Base-by-base conservation (phyloP, 2,797 vertebrate genomes). In the Melanotaenia nigrans region DNA sequence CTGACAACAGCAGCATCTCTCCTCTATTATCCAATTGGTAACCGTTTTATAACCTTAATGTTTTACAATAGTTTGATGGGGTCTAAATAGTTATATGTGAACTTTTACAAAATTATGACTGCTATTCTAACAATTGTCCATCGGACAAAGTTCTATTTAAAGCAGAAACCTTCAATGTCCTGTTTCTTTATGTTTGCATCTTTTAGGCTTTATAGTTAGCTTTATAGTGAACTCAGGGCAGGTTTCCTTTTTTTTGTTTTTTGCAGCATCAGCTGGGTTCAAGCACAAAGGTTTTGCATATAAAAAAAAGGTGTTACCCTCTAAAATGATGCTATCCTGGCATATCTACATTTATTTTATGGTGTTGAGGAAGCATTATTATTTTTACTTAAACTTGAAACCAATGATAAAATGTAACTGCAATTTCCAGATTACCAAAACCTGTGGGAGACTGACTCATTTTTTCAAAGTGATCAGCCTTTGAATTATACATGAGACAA, bases 1-100 rank as follows among this genome's bases (percentile, higher is more conserved):
- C 24, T 87, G 85, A 88, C 79, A 79, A 73, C 63, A 75, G 49
- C 13, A 61, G 69, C 64, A 20, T 35, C 45, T 63, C 70, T 55
- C 57, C 64, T 47, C 9, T 35, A 59, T 65, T 22, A 56, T 56
- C 56, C 38, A 51, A 53, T 45, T 5, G 1, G 47, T 22, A 65
- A 38, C 25, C 61, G 66, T 9, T 61, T 53, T 65, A 62, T 9
- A 58, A 55, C 36, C 28, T 68, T 33, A 22, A 57, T 51, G 11
- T 24, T 55, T 32, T 40, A 57, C 49, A 14, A 11, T 47, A 6
- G 63, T n/a, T 22, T 65, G 18, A 20, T 32, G 47, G 13, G 16
- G 32, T 5, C 12, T 33, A 13, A n/a, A n/a, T 51, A 14, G 11
- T 47, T 47, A 4, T 16, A 11, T 30, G 20, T 11, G 6, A n/a